Evolutionary conservation across 2,888 invertebrate species (phyloP), one percentile per base, ranked within the genome.

Genomic region (Conops quadrifasciatus): DNA sequence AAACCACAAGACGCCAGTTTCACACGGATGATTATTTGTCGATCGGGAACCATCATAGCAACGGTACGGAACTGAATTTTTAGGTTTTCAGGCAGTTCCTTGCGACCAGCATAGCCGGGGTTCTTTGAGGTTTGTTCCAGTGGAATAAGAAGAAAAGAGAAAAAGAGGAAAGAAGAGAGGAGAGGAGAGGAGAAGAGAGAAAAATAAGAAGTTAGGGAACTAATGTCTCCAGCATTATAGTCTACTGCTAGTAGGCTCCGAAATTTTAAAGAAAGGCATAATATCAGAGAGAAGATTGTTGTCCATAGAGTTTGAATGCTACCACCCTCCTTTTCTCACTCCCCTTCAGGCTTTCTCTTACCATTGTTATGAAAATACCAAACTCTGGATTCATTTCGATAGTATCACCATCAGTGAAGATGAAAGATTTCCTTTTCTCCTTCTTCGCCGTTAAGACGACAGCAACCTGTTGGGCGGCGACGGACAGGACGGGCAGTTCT

Each of bases 41-140:
- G 88, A 85, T 98, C 98, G 0, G 98, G 97, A 19, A 98, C 97
- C 97, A 98, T 97, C 98, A 98, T 98, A 56, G 98, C 96, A 0
- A 98, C 97, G 0, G 97, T 97, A 69, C 98, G 91, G 86, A 98
- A 98, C 86, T 98, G 97, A 79, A 98, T 96, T 88, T 98, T 98
- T 77, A 98, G 88, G 87, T 98, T 98, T 87, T 98, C 98, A 0
- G 98, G 98, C 63, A 98, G 86, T 84, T 97, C 97, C 81, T 97
- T 97, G 71, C 98, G 91, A 0, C 97, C 97, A 36, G 97, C 97
- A 83, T 98, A 98, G 0, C 97, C 97, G 19, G 97, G 97, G 88
- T 98, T 98, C 97, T 97, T 82, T 1, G 16, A 2, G 11, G 30
- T 9, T 43, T 13, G 9, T 5, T 15, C 19, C 5, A 36, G 9